Evolutionary conservation across 2,797 vertebrate species (phyloP), one percentile per base, ranked within the genome.

Genomic region (Vireo griseus): DNA sequence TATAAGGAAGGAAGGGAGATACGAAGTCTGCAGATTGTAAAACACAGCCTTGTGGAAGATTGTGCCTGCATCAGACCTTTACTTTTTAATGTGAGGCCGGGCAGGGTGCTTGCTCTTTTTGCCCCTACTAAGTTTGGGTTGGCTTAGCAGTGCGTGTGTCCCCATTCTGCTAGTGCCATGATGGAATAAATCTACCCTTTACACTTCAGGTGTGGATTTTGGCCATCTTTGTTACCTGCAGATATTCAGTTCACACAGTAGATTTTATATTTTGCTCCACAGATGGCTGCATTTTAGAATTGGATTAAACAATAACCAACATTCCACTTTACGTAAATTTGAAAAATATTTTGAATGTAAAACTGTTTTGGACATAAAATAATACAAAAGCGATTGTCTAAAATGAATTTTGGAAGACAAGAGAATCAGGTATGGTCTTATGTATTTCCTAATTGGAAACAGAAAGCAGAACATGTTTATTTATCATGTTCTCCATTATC

Each of bases 371-470:
- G 65, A 35, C 4, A 2, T 39, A 11, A 73, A 83, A 83, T 40
- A 48, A 57, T 59, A 48, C 22, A 48, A 2, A 40, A 1, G 7
- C 37, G 12, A 51, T 17, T 35, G 19, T 44, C 31, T 72, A 73
- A 91, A 95, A 61, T 54, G 18, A 75, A 22, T 29, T 86, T 85
- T 61, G 69, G 8, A 77, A 89, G 19, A 44, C 13, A 75, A 73
- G 45, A 39, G 5, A 47, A 63, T 52, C 13, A 54, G 13, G 2
- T 37, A 72, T 2, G 0, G 15, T 31, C 1, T 19, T 58, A n/a
- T 3, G 1, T 15, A 39, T 40, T 78, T 85, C 9, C 11, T 55
- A 39, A 42, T 15, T 2, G 14, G 52, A 85, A 78, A 58, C 10
- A 72, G 28, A 35, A 65, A 61, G 6, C 3, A 37, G 31, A 78